These are phyloP conservation scores for Chunga burmeisteri DNA, from an alignment of 2,113 vertebrate genomes.

Conservation along the genomic window DNA sequence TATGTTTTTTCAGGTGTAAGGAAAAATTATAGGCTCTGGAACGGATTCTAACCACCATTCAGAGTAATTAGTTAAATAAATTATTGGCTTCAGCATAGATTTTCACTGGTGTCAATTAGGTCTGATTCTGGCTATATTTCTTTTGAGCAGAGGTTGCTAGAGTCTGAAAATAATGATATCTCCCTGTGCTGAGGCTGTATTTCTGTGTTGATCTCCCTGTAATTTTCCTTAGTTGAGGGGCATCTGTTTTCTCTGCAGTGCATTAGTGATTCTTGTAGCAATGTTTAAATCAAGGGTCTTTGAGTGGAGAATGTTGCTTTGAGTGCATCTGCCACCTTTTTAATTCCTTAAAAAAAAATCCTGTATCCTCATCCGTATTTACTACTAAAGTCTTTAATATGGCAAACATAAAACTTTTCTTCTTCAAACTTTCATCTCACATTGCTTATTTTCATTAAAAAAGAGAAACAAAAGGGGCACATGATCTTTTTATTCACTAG, in stretches of 20 bases:
- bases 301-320: background rate
- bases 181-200: background rate
- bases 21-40: background rate
- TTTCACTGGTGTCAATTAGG: background rate
- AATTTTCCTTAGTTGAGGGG: slow-evolving; percentile 17
- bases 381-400: background rate
- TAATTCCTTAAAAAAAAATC: background rate
- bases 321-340: background rate
- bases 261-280: background rate
- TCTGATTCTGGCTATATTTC: background rate
- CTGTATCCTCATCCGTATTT: background rate
- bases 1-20: background rate
- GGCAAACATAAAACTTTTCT: background rate
- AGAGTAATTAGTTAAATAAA: slow-evolving; percentile 31
- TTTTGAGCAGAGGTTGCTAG: background rate
- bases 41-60: background rate
- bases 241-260: background rate
- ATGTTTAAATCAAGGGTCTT: background rate
- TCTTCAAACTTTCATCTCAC: background rate
- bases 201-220: background rate
- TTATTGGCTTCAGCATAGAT: background rate
- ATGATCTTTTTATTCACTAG: background rate
- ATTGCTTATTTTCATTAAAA: background rate
- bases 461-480: background rate
- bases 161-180: background rate